These are phyloP conservation scores for Progne subis DNA, from an alignment of 2,113 vertebrate genomes.

Conservation along the genomic window DNA sequence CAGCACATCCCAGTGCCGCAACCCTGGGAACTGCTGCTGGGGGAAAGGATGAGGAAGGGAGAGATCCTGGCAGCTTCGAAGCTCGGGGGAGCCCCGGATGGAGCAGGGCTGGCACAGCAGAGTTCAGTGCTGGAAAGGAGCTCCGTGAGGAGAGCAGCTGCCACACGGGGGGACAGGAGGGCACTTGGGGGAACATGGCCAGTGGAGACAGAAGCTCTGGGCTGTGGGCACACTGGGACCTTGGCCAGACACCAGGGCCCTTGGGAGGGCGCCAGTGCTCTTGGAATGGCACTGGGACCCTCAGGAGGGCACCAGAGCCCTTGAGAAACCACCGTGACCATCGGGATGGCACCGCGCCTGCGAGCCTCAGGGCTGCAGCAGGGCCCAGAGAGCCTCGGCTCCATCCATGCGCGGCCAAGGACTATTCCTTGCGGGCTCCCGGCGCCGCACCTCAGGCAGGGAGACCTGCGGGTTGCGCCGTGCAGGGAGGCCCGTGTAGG, in stretches of 20 bases:
- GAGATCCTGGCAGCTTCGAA: fast-evolving
- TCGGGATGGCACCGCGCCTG: fast-evolving
- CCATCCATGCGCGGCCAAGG: neutral
- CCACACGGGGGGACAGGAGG: neutral
- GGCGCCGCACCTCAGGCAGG: neutral
- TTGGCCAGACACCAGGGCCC: neutral
- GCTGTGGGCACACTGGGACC: neutral
- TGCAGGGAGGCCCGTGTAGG: neutral
- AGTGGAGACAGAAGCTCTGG: fast-evolving
- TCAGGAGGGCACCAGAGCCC: neutral
- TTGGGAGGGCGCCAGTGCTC: neutral
- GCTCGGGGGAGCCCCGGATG: fast-evolving
- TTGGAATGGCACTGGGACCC: neutral
- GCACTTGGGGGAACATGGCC: fast-evolving
- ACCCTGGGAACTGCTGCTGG: neutral
- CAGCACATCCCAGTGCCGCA: neutral
- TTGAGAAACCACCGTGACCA: neutral
- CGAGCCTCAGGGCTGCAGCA: neutral
- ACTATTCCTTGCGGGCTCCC: too few species aligned
- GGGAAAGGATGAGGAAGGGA: neutral
- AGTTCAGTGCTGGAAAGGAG: fast-evolving
- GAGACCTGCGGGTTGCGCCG: too few species aligned
- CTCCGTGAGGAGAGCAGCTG: neutral
- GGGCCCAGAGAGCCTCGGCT: too few species aligned
- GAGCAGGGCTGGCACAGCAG: neutral